Percentiles rank a stretch among this genome's conserved stretches.
Evolutionary conservation across 2,797 vertebrate species (phyloP).

Genomic region (Lycodopsis pacificus): DNA sequence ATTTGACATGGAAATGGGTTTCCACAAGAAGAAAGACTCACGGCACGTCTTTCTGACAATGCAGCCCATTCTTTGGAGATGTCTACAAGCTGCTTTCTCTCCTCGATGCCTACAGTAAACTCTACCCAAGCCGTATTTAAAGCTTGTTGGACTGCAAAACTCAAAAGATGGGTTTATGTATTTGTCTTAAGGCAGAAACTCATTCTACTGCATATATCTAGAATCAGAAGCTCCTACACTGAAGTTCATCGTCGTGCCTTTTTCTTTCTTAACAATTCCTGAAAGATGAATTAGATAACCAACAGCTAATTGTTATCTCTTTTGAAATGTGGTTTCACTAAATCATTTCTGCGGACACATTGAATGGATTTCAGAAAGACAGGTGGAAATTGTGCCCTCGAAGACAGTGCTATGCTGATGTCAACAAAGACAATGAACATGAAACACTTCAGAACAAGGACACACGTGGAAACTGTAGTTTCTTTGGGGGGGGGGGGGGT

Average conservation of each 20-base stretch:
- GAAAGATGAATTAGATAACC: not conserved
- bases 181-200: not conserved
- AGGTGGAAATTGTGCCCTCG: not conserved
- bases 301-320: not conserved
- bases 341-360: not conserved
- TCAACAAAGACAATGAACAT: not conserved
- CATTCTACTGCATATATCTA: not conserved
- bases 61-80: slow-evolving; percentile 15
- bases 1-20: no score
- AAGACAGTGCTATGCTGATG: not conserved
- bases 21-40: slow-evolving; percentile 5
- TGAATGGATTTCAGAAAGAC: not conserved
- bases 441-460: not conserved
- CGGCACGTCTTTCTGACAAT: slow-evolving; percentile 4
- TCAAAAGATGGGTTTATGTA: not conserved
- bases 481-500: not conserved
- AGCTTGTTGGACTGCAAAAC: not conserved
- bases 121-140: not conserved
- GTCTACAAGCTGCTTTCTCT: slow-evolving; percentile 13
- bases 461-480: not conserved
- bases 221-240: not conserved
- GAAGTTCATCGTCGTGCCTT: not conserved
- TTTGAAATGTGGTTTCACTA: not conserved
- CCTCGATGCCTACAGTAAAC: slow-evolving; percentile 7
- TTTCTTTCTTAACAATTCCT: not conserved